Base-by-base conservation (phyloP, 2,797 vertebrate species). In the Botia kubotai region DNA sequence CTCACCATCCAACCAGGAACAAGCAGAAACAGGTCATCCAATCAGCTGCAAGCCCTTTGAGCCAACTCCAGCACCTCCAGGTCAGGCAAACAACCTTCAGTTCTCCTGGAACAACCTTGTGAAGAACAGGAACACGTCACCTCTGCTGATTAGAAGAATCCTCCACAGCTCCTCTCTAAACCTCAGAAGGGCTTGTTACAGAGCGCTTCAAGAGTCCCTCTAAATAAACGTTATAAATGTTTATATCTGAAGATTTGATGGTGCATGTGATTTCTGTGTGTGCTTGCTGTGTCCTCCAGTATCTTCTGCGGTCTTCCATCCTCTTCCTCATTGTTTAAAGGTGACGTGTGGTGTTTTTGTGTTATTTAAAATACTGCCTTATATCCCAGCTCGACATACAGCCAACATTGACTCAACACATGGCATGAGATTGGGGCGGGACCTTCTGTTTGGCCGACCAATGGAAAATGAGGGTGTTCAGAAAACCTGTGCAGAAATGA, bases 11-110 rank as follows among this genome's bases (percentile, higher is more conserved):
- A 62, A 48, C 26, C 48, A 46, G 69, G 69, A 72, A 55, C 58
- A 2, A 55, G 10, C 19, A 65, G 58, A 66, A 72, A 72, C 46
- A 72, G 43, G 19, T 11, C 19, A 17, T 48, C 48, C 26, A 13
- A 23, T 68, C 33, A 46, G 67, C 93, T 91, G 93, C 57, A 53
- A 14, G 13, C 3, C 14, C 14, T 55, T 55, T 8, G 16, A 13
- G 26, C 53, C 75, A 60, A 21, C 46, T 17, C 60, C 73, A 66
- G 21, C 53, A 21, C 48, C 29, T 29, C 58, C 23, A 23, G 66
- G 53, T 77, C 57, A 71, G 43, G 43, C 50, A 29, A 50, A 33
- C n/a, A 16, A 52, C 14, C 33, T n/a, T 26, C 26, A 13, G 19
- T 29, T 65, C 21, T 26, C 21, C 26, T 43, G 58, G 29, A n/a